These are phyloP conservation scores for Miniopterus natalensis DNA, from an alignment of 2,113 vertebrate species.

Conservation along the genomic window DNA sequence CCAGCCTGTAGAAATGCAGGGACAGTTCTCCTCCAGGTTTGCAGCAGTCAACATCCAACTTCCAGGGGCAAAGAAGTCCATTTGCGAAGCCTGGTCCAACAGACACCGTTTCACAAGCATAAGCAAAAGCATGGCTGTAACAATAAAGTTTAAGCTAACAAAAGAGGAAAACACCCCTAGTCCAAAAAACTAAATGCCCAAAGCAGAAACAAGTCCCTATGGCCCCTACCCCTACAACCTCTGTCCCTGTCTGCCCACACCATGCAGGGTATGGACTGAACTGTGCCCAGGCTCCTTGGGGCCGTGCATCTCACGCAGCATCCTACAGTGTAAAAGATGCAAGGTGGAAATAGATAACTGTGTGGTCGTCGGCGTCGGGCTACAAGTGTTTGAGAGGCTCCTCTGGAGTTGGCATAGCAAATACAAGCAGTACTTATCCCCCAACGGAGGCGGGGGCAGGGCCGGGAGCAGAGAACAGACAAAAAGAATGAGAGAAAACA, in stretches of 20 bases:
- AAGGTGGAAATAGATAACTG: not conserved
- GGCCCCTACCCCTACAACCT: not conserved
- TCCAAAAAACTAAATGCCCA: conserved; percentile 7
- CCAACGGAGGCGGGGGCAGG: not conserved
- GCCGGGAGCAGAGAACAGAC: not conserved
- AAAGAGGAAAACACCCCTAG: not conserved
- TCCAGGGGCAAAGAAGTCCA: not conserved
- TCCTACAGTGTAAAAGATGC: not conserved
- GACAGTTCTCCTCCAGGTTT: not conserved
- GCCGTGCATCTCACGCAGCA: not conserved
- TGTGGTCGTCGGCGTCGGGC: not conserved
- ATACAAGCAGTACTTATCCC: not conserved
- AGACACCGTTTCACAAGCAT: not conserved
- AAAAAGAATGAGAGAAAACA: not conserved
- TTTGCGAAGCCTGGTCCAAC: not conserved
- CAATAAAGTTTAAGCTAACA: conserved; percentile 12
- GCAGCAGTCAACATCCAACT: not conserved
- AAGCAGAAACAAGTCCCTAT: not conserved
- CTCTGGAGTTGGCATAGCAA: not conserved
- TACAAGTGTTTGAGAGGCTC: not conserved
- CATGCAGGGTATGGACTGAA: not conserved
- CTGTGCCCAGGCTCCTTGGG: not conserved
- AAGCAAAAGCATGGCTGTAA: not conserved
- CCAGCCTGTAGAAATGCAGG: not conserved
- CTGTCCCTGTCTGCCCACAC: not conserved